These are phyloP conservation scores for Melinaea menophilus DNA, from an alignment of 2,888 invertebrate species.

Conservation along the genomic window DNA sequence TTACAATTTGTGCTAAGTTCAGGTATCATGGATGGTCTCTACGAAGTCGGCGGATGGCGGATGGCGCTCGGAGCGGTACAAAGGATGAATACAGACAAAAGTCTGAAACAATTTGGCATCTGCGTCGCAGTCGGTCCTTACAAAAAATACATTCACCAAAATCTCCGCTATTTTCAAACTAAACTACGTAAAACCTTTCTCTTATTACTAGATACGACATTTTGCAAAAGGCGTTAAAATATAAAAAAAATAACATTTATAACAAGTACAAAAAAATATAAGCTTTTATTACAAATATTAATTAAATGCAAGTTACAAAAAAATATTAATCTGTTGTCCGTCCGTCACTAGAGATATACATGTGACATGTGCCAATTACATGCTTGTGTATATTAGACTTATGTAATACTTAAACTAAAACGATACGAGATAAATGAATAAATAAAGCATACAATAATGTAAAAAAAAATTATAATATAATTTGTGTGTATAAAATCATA, in stretches of 20 bases:
- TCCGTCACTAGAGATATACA: neutral
- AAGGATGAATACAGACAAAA: constrained; percentile 26
- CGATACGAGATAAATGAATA: neutral
- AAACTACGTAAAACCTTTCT: constrained; percentile 21
- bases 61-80: constrained; percentile 19
- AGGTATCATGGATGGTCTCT: constrained; percentile 26
- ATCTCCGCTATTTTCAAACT: constrained; percentile 23
- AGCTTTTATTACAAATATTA: constrained; percentile 13
- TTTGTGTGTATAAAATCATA: neutral
- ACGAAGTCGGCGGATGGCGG: constrained; percentile 1
- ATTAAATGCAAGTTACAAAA: neutral
- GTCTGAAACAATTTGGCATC: constrained; percentile 34
- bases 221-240: constrained; percentile 17
- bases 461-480: neutral
- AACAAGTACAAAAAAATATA: constrained; percentile 20
- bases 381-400: neutral
- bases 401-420: too few species aligned
- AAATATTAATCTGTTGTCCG: constrained; percentile 14
- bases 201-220: constrained; percentile 5
- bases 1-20: constrained; percentile 37
- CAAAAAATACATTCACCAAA: constrained; percentile 31
- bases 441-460: neutral
- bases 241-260: constrained; percentile 19
- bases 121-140: constrained; percentile 34
- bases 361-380: neutral